Evolutionary conservation across 2,797 vertebrate genomes (phyloP), one percentile per base, ranked within the genome.

Genomic region (Babyrousa celebensis): DNA sequence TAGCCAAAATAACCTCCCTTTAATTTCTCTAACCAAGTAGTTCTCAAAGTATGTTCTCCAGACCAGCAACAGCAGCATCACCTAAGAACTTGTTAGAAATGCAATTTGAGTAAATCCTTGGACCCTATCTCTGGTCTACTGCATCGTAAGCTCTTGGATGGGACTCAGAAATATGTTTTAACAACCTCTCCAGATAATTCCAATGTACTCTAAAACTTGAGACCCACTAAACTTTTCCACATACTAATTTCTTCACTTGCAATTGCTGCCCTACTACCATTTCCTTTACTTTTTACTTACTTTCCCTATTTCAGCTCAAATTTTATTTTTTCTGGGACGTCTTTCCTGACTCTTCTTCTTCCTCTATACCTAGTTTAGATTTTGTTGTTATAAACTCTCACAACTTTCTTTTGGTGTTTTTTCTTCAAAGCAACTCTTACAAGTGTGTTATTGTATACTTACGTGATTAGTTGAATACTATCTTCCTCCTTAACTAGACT

Each of bases 271-370:
- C 16, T 36, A 23, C 10, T 84, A 11, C 5, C 3, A 1, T 40
- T 72, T 23, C 43, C 20, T 70, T 86, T 86, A 18, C 5, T 18
- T 72, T 58, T 36, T 32, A 23, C 25, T 27, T 15, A 6, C 75
- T 67, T 58, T 58, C 56, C 10, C 32, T n/a, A 87, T 91, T 32
- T 82, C 58, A 74, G 20, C n/a, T 83, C 48, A 63, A 82, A 43
- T 77, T 79, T 67, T 85, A 54, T 86, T 83, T 94, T 16, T 82
- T 94, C 52, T 90, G 11, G 11, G 23, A n/a, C 1, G 62, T 75
- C 54, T 72, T 89, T 21, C 15, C 43, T 68, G 40, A 65, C 8
- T 3, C 36, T 56, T 32, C 4, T 48, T 56, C 15, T 79, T 56
- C 18, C 12, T 17, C 23, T 58, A 60, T 27, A 1, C 82, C 10